phyloP scores from a whole-genome alignment of 2,888 invertebrate species.

The Pantelozetes paolii region DNA sequence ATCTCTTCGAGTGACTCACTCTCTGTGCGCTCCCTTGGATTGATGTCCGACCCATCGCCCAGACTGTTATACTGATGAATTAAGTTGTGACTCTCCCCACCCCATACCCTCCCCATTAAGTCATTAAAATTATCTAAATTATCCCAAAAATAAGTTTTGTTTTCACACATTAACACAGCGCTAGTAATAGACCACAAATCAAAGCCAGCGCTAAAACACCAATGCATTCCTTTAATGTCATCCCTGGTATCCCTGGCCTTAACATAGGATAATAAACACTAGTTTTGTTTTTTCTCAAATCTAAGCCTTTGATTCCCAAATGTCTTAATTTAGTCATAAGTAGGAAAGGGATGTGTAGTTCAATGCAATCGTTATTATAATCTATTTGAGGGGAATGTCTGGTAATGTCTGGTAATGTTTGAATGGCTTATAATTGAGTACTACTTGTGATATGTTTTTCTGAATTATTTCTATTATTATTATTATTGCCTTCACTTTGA shows the following conservation, averaged over 20 bases:
- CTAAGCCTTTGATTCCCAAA: too few species aligned
- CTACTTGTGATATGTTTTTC: too few species aligned
- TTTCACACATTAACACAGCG: conserved; percentile 17
- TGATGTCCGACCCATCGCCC: neutral
- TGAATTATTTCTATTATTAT: too few species aligned
- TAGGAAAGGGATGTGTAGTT: too few species aligned
- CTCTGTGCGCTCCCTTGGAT: neutral
- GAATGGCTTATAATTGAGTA: too few species aligned
- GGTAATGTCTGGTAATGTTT: too few species aligned
- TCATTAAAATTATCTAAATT: conserved; percentile 17
- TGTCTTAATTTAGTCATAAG: too few species aligned
- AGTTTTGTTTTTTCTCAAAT: too few species aligned
- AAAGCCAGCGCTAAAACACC: neutral
- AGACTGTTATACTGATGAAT: conserved; percentile 16
- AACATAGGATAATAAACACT: neutral
- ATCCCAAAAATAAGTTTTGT: conserved; percentile 10
- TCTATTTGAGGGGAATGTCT: too few species aligned
- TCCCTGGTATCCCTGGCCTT: neutral
- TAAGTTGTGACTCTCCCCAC: conserved; percentile 9
- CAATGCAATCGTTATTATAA: too few species aligned
- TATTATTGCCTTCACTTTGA: too few species aligned
- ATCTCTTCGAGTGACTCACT: conserved; percentile 22
- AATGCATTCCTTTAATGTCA: neutral
- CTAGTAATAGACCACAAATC: neutral
- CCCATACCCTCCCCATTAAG: conserved; percentile 1